Conservation (phyloP, 2,797 vertebrate genomes). For the Micromesistius poutassou region DNA sequence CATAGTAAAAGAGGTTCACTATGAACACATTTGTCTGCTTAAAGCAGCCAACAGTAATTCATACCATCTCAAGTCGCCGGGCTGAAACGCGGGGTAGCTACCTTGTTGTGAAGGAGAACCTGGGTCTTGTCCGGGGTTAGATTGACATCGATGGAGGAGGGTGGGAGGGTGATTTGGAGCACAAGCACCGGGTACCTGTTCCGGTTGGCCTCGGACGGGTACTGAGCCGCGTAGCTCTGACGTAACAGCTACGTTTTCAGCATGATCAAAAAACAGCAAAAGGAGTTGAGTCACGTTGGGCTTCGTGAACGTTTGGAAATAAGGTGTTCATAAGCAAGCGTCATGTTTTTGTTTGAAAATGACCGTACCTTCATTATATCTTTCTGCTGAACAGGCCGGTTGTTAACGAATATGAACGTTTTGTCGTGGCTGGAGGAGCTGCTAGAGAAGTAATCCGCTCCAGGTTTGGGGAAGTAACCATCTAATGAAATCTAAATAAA, state of each 20-base stretch:
- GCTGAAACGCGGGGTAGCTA: conserved; percentile 24
- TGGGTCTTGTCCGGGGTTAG: conserved; percentile 93
- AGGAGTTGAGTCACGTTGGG: neutral
- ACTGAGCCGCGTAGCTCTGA: conserved; percentile 77
- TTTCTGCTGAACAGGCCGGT: conserved; percentile 85
- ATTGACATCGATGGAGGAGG: conserved; percentile 87
- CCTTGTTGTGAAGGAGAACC: conserved; percentile 92
- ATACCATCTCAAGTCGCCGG: no score
- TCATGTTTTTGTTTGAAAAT: neutral
- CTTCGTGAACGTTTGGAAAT: neutral
- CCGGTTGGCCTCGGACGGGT: conserved; percentile 69
- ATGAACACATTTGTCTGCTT: neutral
- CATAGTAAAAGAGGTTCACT: neutral
- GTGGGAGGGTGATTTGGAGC: conserved; percentile 81
- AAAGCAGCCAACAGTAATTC: no score
- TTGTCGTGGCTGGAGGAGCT: conserved; percentile 83
- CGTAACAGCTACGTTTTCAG: conserved; percentile 77
- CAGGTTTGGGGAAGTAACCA: conserved; percentile 87
- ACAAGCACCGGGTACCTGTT: conserved; percentile 82
- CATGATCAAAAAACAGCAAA: neutral
- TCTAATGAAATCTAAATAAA: conserved; percentile 80
- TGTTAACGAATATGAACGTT: conserved; percentile 88
- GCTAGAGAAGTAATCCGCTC: conserved; percentile 76
- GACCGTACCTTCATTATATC: conserved; percentile 88
- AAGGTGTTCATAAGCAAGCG: neutral